Evolutionary conservation across 1,140 invertebrate genomes (phyloP).

Genomic region (Polypedilum vanderplanki): DNA sequence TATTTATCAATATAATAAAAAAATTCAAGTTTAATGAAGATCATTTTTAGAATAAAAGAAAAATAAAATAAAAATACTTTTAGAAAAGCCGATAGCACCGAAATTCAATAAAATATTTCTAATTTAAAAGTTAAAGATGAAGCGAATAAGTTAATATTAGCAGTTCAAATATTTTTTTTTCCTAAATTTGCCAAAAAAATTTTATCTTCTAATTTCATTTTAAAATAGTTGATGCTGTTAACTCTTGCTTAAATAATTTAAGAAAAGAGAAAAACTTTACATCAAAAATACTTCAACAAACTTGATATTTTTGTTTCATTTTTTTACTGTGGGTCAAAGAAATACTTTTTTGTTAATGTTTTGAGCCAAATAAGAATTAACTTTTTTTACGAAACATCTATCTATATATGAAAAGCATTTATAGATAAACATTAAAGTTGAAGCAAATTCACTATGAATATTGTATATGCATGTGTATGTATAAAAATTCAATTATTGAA

Average conservation of each 20-base stretch:
- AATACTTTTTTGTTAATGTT: background rate
- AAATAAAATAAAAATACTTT: background rate
- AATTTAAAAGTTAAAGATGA: too few species aligned
- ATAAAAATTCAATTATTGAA: background rate
- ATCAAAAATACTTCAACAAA: background rate
- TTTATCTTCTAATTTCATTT: background rate
- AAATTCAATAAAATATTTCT: background rate
- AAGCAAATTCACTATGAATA: too few species aligned
- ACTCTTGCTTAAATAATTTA: background rate
- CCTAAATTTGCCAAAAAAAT: background rate
- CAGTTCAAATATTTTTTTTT: background rate
- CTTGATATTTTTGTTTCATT: background rate
- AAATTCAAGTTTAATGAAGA: background rate
- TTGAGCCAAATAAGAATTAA: background rate
- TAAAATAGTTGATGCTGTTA: background rate
- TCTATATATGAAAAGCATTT: too few species aligned
- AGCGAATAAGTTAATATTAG: background rate
- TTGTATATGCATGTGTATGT: background rate
- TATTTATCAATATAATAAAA: background rate
- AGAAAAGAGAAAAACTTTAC: background rate
- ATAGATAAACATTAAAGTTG: too few species aligned
- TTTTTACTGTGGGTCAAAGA: background rate
- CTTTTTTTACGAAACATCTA: too few species aligned
- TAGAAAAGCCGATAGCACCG: background rate
- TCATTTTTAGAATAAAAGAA: background rate